Evolutionary conservation across 2,797 vertebrate genomes (phyloP).

Genomic region (Cossypha heuglini): DNA sequence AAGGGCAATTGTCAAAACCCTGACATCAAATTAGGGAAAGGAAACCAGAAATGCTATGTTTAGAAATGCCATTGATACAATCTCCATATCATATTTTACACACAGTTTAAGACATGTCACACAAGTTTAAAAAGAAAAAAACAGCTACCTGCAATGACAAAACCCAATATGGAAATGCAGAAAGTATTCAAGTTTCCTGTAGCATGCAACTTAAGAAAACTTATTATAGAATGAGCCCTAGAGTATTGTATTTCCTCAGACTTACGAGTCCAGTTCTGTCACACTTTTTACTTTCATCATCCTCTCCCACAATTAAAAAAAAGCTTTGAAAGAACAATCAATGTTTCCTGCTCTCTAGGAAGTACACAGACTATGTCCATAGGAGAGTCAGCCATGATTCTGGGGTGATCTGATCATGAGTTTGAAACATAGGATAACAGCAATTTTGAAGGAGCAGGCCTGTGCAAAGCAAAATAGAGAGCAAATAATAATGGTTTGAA

Average conservation of each 20-base stretch:
- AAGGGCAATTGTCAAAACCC: slow-evolving; percentile 31
- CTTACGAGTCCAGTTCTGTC: background rate
- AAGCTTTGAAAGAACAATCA: background rate
- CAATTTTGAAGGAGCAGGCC: background rate
- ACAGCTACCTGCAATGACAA: background rate
- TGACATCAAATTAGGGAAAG: background rate
- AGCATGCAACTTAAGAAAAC: background rate
- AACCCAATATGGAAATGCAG: background rate
- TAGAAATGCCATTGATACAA: background rate
- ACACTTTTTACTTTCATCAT: background rate
- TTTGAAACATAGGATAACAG: background rate
- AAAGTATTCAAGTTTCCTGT: background rate
- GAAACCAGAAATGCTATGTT: background rate
- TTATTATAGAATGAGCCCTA: background rate
- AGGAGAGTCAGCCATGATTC: background rate
- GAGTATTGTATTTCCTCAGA: background rate
- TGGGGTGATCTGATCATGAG: background rate
- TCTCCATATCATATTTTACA: background rate
- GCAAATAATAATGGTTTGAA: background rate
- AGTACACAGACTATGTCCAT: background rate
- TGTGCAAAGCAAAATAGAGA: background rate
- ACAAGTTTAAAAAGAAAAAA: background rate
- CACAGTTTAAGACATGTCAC: background rate
- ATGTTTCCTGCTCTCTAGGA: background rate
- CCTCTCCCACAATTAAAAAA: background rate